phyloP scores from a whole-genome alignment of 2,888 invertebrate species.

The Lomographa bimaculata region DNA sequence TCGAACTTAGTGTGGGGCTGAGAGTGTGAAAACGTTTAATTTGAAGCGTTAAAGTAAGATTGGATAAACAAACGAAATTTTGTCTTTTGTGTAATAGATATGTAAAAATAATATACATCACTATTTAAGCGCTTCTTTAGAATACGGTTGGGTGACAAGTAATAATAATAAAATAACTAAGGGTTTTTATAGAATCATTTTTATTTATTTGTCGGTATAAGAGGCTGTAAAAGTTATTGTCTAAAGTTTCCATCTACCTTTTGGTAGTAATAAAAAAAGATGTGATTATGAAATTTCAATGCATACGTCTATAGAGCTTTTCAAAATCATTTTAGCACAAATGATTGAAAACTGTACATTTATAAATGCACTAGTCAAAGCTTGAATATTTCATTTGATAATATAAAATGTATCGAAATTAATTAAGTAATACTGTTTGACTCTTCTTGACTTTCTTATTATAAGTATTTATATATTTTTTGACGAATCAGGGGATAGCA shows the following conservation, averaged over 20 bases:
- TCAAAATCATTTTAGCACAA: constrained; percentile 3
- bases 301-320: constrained; percentile 15
- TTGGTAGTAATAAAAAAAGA: constrained; percentile 54
- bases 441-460: constrained; percentile 58
- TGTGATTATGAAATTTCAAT: constrained; percentile 26
- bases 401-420: constrained; percentile 69
- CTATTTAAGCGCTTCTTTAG: no score
- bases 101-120: no score
- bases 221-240: constrained; percentile 81
- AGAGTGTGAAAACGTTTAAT: no score
- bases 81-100: no score
- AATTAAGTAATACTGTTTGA: constrained; percentile 75
- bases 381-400: constrained; percentile 46
- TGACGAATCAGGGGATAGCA: constrained; percentile 41
- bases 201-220: constrained; percentile 74
- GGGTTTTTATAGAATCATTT: constrained; percentile 62
- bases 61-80: no score
- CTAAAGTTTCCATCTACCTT: constrained; percentile 71
- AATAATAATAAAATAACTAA: constrained; percentile 54
- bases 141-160: no score
- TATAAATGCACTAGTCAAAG: constrained; percentile 56
- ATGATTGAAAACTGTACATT: constrained; percentile 40
- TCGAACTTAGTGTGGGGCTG: no score
- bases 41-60: no score
- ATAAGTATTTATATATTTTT: constrained; percentile 29